phyloP scores from a whole-genome alignment of 2,797 vertebrate species.

The Melanotaenia parkinsoni region DNA sequence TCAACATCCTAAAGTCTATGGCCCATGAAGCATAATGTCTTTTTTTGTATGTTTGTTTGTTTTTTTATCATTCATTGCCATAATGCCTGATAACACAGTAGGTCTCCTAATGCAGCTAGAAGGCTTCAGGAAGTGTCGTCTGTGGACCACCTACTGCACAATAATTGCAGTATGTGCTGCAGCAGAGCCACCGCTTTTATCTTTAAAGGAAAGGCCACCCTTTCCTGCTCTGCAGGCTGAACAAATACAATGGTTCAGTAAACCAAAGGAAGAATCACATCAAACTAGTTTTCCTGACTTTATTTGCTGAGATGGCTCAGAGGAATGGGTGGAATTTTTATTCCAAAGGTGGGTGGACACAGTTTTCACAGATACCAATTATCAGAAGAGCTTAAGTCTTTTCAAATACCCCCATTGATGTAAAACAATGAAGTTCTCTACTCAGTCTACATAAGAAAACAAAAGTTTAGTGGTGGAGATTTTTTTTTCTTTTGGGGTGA shows the following conservation, averaged over 20 bases:
- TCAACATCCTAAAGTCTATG: not conserved
- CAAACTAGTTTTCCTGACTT: constrained; percentile 5
- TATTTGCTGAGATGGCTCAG: not conserved
- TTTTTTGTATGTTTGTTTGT: too few relatives aligned
- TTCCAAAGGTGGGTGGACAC: not conserved
- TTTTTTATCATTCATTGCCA: not conserved
- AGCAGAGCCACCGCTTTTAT: constrained; percentile 49
- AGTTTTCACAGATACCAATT: not conserved
- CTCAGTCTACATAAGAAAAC: too few relatives aligned
- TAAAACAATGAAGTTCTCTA: too few relatives aligned
- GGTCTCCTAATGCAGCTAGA: constrained; percentile 15
- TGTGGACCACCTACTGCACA: constrained; percentile 32
- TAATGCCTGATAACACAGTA: constrained; percentile 6
- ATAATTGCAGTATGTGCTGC: constrained; percentile 12
- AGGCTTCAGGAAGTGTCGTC: constrained; percentile 39
- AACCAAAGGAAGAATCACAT: constrained; percentile 35
- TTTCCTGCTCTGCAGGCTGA: constrained; percentile 72
- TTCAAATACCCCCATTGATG: not conserved
- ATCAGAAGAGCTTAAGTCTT: not conserved
- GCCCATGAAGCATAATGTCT: not conserved
- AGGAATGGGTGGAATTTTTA: not conserved
- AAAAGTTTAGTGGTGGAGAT: too few relatives aligned
- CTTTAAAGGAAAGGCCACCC: constrained; percentile 72
- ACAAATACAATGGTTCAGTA: constrained; percentile 46
- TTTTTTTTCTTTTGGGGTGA: not conserved